Evolutionary conservation across 1,140 invertebrate genomes (phyloP), one percentile per base, ranked within the genome.

Genomic region (Pygmarrhopalites habei): DNA sequence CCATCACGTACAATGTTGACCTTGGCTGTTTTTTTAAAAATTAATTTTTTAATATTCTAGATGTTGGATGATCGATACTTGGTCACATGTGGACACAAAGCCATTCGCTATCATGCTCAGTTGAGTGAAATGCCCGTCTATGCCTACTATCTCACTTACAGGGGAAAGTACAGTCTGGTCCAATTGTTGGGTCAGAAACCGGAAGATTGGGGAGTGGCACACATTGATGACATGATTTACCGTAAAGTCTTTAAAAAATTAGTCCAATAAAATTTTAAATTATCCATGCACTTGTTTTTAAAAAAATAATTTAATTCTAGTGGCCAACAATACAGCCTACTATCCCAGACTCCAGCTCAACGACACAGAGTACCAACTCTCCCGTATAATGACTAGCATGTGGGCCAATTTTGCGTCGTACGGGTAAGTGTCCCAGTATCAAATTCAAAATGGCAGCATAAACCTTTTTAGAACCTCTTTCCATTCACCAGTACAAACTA

Each of bases 391-490:
- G 35, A 65, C 41, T 2, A 70, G 51, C 47, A 28, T 70, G 25
- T 70, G 69, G 69, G 32, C 52, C 2, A 70, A 70, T 41, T 70
- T 70, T 67, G 69, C 66, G 98, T 81, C 78, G 98, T 52, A 52
- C n/a, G 49, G 46, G 46, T 49, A 49, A 14, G n/a, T n/a, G n/a
- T n/a, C n/a, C n/a, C n/a, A n/a, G n/a, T n/a, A n/a, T n/a, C n/a
- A n/a, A n/a, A n/a, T n/a, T n/a, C n/a, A n/a, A n/a, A n/a, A n/a
- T n/a, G n/a, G n/a, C n/a, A n/a, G n/a, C n/a, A n/a, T n/a, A n/a
- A n/a, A n/a, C n/a, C n/a, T n/a, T n/a, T n/a, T n/a, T n/a, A n/a
- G n/a, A n/a, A n/a, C n/a, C n/a, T n/a, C n/a, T n/a, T n/a, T n/a
- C n/a, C n/a, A n/a, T n/a, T n/a, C n/a, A n/a, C n/a, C n/a, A n/a